Evolutionary conservation across 2,888 invertebrate species (phyloP), one percentile per base, ranked within the genome.

Genomic region (Iselma pallidipennis): DNA sequence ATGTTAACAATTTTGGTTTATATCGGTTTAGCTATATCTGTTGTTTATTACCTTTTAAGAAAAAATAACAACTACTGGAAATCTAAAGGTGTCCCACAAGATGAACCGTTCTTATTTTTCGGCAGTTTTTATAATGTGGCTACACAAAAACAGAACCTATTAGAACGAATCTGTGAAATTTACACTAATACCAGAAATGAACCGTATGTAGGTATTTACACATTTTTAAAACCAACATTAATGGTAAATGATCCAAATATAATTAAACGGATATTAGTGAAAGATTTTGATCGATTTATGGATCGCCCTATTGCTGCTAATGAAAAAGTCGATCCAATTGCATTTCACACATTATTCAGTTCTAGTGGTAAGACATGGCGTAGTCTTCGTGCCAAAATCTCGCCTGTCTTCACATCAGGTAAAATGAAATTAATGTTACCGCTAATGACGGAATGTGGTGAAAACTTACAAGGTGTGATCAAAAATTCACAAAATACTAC

Each of bases 381-480:
- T 68, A 78, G 78, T 50, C 70, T 85, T 16, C 78, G 87, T 16
- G 71, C 80, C 0, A 84, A 84, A 63, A 74, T 86, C 25, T 82
- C 84, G 0, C 85, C 86, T 0, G 83, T 83, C 0, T 82, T 86
- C 68, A 83, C 85, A 1, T 81, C 83, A 0, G 85, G 84, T 14
- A 86, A 85, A 71, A 76, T 86, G 62, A 85, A 82, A 68, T 76
- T 76, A 54, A 85, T 85, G 85, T 78, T 83, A 14, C 80, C 80
- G 0, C 74, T 84, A 23, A 82, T 85, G 73, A 68, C 78, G 33
- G 80, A 82, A 42, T 82, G 80, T 28, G 78, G 79, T 0, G 64
- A 73, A 29, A 71, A 77, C 52, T 69, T 81, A 19, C 63, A 67
- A 4, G 59, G 61, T 3, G 71, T 75, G 55, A 48, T 79, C 2